Conservation (phyloP, 2,113 vertebrate genomes). For the Anthoscopus minutus region DNA sequence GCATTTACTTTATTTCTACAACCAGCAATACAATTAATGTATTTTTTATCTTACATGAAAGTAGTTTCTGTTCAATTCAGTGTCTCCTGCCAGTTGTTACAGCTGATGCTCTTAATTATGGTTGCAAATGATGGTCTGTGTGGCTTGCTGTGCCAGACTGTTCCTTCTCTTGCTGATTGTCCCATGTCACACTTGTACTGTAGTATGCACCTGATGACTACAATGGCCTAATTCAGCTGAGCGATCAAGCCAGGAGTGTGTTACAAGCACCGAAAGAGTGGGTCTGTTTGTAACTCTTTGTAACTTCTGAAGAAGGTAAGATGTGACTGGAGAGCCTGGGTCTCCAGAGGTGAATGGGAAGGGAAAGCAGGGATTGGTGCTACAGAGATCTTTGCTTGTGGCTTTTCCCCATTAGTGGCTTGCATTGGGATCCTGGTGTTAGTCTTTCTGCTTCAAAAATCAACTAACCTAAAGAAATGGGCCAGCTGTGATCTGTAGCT, state of each 20-base stretch:
- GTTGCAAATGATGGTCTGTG: constrained; percentile 21
- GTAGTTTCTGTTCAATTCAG: background rate
- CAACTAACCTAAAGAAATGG: background rate
- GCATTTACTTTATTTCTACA: background rate
- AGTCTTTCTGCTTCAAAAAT: constrained; percentile 5
- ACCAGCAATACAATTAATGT: background rate
- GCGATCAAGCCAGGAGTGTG: constrained; percentile 89
- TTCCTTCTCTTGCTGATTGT: constrained; percentile 66
- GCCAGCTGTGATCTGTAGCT: background rate
- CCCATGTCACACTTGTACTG: constrained; percentile 73
- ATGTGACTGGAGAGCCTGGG: background rate
- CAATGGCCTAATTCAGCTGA: constrained; percentile 90
- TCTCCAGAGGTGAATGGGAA: constrained; percentile 12
- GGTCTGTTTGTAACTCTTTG: constrained; percentile 91
- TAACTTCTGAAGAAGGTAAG: constrained; percentile 70
- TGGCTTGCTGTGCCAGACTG: constrained; percentile 36
- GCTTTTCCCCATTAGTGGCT: background rate
- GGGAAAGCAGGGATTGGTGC: background rate
- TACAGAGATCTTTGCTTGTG: background rate
- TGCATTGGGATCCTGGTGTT: background rate
- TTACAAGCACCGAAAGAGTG: constrained; percentile 97
- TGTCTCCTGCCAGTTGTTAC: constrained; percentile 50
- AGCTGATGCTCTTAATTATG: background rate
- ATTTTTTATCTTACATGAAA: background rate
- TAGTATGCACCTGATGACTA: constrained; percentile 95